Conservation (phyloP, 2,113 vertebrate species). For the Cololabis saira region DNA sequence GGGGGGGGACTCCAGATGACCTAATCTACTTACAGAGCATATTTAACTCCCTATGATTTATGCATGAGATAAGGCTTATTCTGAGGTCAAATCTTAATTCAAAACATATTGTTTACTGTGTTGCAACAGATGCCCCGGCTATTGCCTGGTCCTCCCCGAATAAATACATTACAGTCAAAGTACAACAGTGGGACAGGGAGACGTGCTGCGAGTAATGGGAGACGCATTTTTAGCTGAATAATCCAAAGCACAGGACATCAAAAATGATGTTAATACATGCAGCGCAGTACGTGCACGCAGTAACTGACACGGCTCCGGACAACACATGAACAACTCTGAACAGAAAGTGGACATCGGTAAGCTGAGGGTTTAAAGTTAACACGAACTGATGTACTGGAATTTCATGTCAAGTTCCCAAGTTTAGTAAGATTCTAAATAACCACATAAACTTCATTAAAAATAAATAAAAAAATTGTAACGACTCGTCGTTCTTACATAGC, state of each 20-base stretch:
- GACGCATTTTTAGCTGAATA: constrained; percentile 27
- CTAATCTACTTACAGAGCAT: constrained; percentile 82
- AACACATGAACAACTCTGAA: neutral
- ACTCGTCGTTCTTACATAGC: constrained; percentile 6
- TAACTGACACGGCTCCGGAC: neutral
- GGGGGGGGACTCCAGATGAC: constrained; percentile 60
- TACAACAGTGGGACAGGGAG: constrained; percentile 20
- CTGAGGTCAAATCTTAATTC: constrained; percentile 78
- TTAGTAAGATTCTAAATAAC: constrained; percentile 7
- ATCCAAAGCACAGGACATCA: constrained; percentile 45
- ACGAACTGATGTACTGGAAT: constrained; percentile 10
- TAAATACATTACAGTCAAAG: constrained; percentile 39
- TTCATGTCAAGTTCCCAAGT: constrained; percentile 11
- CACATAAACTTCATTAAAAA: constrained; percentile 10
- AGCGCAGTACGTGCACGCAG: constrained; percentile 1
- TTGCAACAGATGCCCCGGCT: constrained; percentile 73
- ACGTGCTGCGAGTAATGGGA: constrained; percentile 4
- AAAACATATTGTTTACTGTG: constrained; percentile 80
- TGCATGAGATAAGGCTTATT: constrained; percentile 82
- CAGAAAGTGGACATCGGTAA: constrained; percentile 13
- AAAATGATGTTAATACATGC: constrained; percentile 38
- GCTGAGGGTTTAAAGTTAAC: constrained; percentile 14
- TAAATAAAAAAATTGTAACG: constrained; percentile 11
- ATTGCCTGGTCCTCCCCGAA: constrained; percentile 13
- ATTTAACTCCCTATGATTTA: constrained; percentile 79